Percentiles rank a stretch among this genome's conserved stretches.
Conservation (phyloP, 2,113 vertebrate species). For the Dunckerocampus dactyliophorus region DNA sequence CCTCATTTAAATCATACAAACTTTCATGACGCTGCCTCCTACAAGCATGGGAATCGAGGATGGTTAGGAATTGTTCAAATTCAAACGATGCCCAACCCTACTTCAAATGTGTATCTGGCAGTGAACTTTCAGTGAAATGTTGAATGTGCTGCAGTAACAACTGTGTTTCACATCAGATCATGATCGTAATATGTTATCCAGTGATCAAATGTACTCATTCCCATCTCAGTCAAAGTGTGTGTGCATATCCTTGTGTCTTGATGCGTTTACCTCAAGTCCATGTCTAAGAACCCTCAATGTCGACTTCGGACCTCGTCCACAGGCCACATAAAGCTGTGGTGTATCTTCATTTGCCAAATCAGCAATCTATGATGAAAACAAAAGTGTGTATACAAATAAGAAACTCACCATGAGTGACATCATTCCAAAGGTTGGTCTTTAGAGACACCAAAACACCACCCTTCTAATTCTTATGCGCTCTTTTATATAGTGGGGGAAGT, state of each 20-base stretch:
- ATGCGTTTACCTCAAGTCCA: conserved; percentile 85
- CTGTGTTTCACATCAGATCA: background rate
- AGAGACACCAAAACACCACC: too few species aligned
- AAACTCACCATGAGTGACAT: too few species aligned
- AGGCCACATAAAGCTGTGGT: conserved; percentile 91
- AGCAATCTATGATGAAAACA: conserved; percentile 81
- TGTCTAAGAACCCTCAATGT: conserved; percentile 93
- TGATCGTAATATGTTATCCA: background rate
- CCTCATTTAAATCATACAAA: too few species aligned
- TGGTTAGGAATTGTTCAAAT: too few species aligned
- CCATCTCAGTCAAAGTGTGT: background rate
- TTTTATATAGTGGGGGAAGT: background rate
- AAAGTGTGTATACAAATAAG: background rate
- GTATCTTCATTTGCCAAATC: conserved; percentile 98
- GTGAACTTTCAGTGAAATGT: too few species aligned
- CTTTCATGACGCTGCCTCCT: too few species aligned
- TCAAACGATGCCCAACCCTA: too few species aligned
- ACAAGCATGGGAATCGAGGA: too few species aligned
- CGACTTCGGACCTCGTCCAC: conserved; percentile 89
- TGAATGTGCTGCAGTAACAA: background rate
- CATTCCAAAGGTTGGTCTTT: too few species aligned
- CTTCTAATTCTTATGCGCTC: too few species aligned
- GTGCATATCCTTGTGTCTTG: background rate
- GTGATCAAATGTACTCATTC: too few species aligned
- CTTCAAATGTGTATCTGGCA: background rate